phyloP scores from a whole-genome alignment of 2,797 vertebrate genomes.

The Brachymystax lenok region DNA sequence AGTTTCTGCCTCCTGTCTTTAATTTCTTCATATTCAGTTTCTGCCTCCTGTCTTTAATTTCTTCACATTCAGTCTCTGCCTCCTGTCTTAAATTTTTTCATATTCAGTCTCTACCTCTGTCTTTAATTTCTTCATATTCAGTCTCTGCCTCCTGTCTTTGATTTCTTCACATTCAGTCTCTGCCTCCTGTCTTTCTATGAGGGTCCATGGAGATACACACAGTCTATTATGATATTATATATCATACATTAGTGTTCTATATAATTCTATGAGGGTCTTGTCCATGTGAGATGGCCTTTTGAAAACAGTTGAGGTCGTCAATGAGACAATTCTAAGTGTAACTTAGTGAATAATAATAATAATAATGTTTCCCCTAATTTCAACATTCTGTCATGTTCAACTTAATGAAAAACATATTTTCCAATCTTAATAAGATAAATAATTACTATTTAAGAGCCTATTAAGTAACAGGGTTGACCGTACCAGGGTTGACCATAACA shows the following conservation, averaged over 20 bases:
- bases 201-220: background rate
- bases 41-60: conserved; percentile 8
- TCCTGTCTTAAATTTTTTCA: conserved; percentile 39
- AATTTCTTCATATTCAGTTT: conserved; percentile 40
- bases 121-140: conserved; percentile 44
- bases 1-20: conserved; percentile 2
- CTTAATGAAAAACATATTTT: no score
- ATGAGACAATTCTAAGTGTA: no score
- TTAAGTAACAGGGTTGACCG: no score
- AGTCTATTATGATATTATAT: background rate
- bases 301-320: background rate
- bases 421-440: no score
- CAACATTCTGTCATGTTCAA: no score
- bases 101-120: conserved; percentile 11
- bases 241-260: no score
- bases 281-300: background rate
- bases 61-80: conserved; percentile 33
- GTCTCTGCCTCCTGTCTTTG: conserved; percentile 50
- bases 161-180: conserved; percentile 60
- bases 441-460: no score
- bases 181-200: conserved; percentile 13
- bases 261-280: background rate
- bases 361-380: no score
- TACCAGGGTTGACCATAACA: no score
- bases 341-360: no score